Evolutionary conservation across 1,140 invertebrate species (phyloP), one percentile per base, ranked within the genome.

Genomic region (Riptortus pedestris): DNA sequence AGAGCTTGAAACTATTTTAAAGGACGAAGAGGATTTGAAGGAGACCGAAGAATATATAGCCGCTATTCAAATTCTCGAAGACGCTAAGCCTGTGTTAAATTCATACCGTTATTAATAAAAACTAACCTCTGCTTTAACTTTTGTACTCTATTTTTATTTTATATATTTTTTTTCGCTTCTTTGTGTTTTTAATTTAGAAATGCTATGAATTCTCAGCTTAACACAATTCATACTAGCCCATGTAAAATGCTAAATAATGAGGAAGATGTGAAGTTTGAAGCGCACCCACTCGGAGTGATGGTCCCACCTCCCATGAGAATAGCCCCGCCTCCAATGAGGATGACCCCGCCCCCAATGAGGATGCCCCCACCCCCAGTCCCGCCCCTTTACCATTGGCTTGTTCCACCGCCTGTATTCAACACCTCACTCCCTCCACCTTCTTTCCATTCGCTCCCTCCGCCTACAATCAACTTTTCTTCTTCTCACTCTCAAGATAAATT

Each of bases 11-110:
- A 80, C 78, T 51, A 81, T 85, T 60, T 71, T 93, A 33, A 82
- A 86, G 65, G 80, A 81, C 7, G 90, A 91, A 72, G 75, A 80
- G 71, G 87, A 91, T 71, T 78, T 93, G 3, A 84, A 84, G 72
- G 86, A 90, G 69, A 74, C 79, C 9, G 85, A 86, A 72, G 84
- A 84, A 51, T 92, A 87, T 66, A 72, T 77, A 20, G 78, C 82
- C 51, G 90, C 90, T 0, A 70, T 82, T 48, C 79, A 83, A 73
- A 75, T 86, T 16, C 71, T 92, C 9, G 79, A 82, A 69, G 86
- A 88, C 63, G 87, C 88, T 0, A 81, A 85, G 71, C 57, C 71
- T n/a, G 81, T 87, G 52, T 70, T 88, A 27, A 57, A 64, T 22
- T 47, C 22, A 24, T 64, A 55, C 48, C 51, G 60, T 63, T 67